phyloP scores from a whole-genome alignment of 2,113 vertebrate species.

The Polypterus senegalus region DNA sequence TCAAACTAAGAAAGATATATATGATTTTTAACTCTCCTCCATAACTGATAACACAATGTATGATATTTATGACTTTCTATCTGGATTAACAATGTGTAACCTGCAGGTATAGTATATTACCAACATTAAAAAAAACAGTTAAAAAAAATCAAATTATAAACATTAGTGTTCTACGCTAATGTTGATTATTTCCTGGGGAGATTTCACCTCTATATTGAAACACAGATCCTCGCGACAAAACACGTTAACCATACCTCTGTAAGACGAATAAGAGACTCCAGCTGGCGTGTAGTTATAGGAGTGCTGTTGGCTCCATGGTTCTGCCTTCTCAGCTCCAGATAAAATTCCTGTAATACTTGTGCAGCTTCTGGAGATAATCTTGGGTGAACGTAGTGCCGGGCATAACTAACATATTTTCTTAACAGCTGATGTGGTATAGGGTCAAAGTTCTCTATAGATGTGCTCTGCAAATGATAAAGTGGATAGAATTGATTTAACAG shows the following conservation, averaged over 20 bases:
- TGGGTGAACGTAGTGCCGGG: conserved; percentile 83
- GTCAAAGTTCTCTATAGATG: conserved; percentile 65
- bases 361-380: conserved; percentile 70
- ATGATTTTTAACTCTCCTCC: too few species aligned
- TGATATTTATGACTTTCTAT: too few species aligned
- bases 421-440: conserved; percentile 75
- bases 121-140: background rate
- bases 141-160: background rate
- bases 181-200: too few species aligned
- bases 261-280: conserved; percentile 85
- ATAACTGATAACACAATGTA: too few species aligned
- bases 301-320: conserved; percentile 66
- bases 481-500: too few species aligned
- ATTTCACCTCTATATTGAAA: too few species aligned
- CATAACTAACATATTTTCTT: conserved; percentile 87
- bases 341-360: conserved; percentile 78
- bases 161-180: too few species aligned
- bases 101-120: too few species aligned
- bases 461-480: conserved; percentile 41
- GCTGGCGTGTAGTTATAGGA: conserved; percentile 90
- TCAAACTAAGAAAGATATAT: too few species aligned
- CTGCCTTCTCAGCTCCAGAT: conserved; percentile 80
- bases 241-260: conserved; percentile 58
- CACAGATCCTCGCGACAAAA: background rate
- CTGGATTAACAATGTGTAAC: too few species aligned